phyloP scores from a whole-genome alignment of 2,797 vertebrate genomes.

The Chromobotia macracanthus region DNA sequence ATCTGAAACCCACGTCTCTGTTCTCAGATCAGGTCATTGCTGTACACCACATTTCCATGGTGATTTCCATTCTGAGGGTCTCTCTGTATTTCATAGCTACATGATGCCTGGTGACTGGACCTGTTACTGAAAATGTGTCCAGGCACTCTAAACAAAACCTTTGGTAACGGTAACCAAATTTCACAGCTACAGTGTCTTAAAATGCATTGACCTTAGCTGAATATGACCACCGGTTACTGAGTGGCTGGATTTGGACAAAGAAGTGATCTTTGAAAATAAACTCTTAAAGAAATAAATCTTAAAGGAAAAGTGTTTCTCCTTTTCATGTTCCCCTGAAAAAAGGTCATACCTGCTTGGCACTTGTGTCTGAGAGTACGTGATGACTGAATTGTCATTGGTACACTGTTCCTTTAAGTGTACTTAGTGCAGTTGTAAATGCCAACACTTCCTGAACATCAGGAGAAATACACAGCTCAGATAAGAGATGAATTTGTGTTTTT shows the following conservation, averaged over 20 bases:
- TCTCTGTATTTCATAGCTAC: slow-evolving; percentile 20
- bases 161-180: slow-evolving; percentile 11
- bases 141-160: slow-evolving; percentile 24
- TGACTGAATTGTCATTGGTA: neutral
- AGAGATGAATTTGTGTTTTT: neutral
- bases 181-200: slow-evolving; percentile 2
- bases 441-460: neutral
- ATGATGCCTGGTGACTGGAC: slow-evolving; percentile 18
- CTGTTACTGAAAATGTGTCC: slow-evolving; percentile 16
- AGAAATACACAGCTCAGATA: neutral
- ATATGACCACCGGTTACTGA: neutral
- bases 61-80: neutral
- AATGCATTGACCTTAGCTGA: neutral
- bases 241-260: neutral
- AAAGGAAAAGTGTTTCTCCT: neutral
- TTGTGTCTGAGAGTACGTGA: too few species aligned
- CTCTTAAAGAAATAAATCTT: neutral
- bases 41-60: slow-evolving; percentile 9
- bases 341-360: neutral
- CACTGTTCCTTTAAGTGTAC: neutral
- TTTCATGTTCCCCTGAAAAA: neutral
- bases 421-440: neutral
- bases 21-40: slow-evolving; percentile 28
- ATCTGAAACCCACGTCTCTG: neutral
- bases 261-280: neutral